Evolutionary conservation across 2,797 vertebrate genomes (phyloP), one percentile per base, ranked within the genome.

Genomic region (Ceyx erithaca): DNA sequence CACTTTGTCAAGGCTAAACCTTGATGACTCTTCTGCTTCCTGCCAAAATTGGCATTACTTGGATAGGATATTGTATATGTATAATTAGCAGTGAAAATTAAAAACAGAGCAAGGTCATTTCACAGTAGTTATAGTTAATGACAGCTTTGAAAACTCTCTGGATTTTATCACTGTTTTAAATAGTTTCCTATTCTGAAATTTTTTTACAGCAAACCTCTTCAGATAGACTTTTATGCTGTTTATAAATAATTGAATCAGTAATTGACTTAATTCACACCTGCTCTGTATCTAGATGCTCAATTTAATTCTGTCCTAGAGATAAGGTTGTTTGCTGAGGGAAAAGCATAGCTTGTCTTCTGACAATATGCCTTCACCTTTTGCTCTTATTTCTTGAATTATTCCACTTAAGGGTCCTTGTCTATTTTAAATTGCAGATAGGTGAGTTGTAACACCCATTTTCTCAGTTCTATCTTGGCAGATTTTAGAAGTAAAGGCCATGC

Each of bases 1-100:
- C 2, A 3, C 80, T 90, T 91, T 88, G 88, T 92, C 77, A 94
- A 84, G 28, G 69, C 55, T 93, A 48, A 91, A 91, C 41, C 48
- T 48, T 45, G 88, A 91, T 81, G 67, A 63, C 33, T 71, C 82
- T 84, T 72, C 80, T 91, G 12, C 83, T 85, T 94, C 66, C 80
- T 86, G 83, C 48, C 77, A 88, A 62, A 91, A 41, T 4, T 88
- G 88, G 86, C 83, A 86, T 19, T 28, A 12, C 90, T 67, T 79
- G 20, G 40, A 18, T 71, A 76, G 55, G 45, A 66, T 87, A 69
- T 7, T 37, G 43, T 63, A 46, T 71, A 37, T 7, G 7, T 33
- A 22, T 78, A 89, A 85, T 76, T 92, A 85, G 51, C 43, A 79
- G 43, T 0, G 0, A 78, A 62, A 43, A 63, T 30, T 69, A 18